Evolutionary conservation across 2,888 invertebrate species (phyloP).

Genomic region (Uloborus plumipes): DNA sequence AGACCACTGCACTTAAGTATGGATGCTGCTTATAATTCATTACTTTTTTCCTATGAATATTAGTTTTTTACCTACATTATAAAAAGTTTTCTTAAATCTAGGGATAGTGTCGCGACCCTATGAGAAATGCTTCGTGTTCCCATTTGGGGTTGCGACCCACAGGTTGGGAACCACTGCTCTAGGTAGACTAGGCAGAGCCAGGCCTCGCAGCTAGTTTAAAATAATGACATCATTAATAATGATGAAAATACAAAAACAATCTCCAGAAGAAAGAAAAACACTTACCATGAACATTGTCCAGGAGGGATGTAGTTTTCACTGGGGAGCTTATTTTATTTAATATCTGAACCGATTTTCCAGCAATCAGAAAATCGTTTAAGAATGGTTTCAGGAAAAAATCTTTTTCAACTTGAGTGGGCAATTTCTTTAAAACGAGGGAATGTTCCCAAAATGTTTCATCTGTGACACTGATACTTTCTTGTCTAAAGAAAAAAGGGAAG

Average conservation of each 20-base stretch:
- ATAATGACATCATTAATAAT: no score
- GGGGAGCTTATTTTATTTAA: conserved; percentile 27
- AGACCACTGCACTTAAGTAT: no score
- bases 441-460: conserved; percentile 55
- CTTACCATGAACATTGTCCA: no score
- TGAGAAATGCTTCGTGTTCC: no score
- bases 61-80: no score
- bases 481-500: neutral
- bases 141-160: no score
- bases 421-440: conserved; percentile 16
- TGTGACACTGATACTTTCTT: conserved; percentile 8
- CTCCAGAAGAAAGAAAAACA: neutral
- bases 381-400: conserved; percentile 46
- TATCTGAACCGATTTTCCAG: conserved; percentile 57
- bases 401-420: conserved; percentile 31
- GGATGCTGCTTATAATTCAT: no score
- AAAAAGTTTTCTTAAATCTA: no score
- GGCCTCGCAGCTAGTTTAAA: conserved; percentile 3
- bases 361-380: conserved; percentile 42
- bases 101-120: no score
- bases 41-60: no score
- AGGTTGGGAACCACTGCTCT: no score
- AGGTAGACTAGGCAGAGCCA: no score
- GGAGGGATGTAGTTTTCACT: neutral
- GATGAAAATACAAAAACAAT: neutral